Evolutionary conservation across 2,113 vertebrate species (phyloP).

Genomic region (Mohoua ochrocephala): DNA sequence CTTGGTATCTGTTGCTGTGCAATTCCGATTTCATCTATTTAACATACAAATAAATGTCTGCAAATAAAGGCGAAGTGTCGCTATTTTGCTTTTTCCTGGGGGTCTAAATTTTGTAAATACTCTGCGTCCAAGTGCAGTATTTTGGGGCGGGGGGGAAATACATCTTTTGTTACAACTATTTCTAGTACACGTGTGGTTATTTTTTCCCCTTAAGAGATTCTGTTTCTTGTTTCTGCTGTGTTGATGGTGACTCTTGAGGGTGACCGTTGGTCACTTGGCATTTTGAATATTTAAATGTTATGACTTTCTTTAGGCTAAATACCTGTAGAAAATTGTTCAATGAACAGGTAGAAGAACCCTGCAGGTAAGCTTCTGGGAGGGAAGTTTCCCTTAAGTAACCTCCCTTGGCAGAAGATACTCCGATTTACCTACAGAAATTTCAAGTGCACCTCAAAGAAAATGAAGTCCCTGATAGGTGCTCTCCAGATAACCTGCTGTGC

Average conservation of each 20-base stretch:
- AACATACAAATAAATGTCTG: neutral
- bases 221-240: neutral
- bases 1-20: neutral
- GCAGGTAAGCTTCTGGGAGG: neutral
- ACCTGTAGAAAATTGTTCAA: neutral
- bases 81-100: neutral
- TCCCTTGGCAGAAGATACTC: neutral
- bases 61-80: neutral
- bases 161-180: neutral
- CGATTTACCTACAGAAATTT: neutral
- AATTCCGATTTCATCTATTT: neutral
- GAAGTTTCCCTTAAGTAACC: neutral
- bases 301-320: neutral
- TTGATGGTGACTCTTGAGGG: neutral
- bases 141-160: neutral
- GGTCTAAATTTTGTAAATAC: neutral
- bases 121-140: neutral
- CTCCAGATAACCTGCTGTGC: neutral
- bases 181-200: rapidly evolving
- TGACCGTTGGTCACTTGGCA: neutral
- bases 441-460: neutral
- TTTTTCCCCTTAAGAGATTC: neutral
- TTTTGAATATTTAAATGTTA: neutral
- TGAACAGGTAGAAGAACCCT: neutral
- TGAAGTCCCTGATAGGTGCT: rapidly evolving